Evolutionary conservation across 2,888 invertebrate genomes (phyloP).

Genomic region (Aspidapion aeneum): DNA sequence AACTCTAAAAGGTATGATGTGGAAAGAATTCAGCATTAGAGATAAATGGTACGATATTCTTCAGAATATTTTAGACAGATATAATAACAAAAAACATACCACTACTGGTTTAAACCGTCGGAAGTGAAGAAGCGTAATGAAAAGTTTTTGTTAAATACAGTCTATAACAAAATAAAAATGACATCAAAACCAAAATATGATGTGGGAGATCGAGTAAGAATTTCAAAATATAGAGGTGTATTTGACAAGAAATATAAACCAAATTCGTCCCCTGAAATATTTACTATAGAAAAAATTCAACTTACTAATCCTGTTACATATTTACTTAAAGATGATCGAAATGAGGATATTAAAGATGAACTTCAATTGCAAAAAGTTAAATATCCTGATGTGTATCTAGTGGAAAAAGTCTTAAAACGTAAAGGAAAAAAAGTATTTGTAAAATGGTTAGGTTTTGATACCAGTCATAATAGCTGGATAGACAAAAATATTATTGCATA

Average conservation of each 20-base stretch:
- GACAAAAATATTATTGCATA: background rate
- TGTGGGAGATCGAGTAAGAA: too few relatives aligned
- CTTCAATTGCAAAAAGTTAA: constrained; percentile 29
- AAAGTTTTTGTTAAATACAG: constrained; percentile 4
- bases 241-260: constrained; percentile 10
- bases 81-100: too few relatives aligned
- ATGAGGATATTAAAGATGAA: constrained; percentile 31
- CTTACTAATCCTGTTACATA: too few relatives aligned
- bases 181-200: too few relatives aligned
- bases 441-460: too few relatives aligned
- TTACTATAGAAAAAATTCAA: too few relatives aligned
- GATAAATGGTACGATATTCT: constrained; percentile 26
- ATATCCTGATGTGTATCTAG: constrained; percentile 29
- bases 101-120: background rate
- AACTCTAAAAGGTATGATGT: constrained; percentile 16
- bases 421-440: too few relatives aligned
- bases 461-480: constrained; percentile 35
- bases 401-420: too few relatives aligned
- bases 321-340: constrained; percentile 6
- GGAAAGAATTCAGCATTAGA: constrained; percentile 28
- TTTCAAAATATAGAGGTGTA: constrained; percentile 8
- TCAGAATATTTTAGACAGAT: constrained; percentile 11
- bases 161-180: too few relatives aligned
- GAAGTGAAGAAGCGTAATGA: background rate
- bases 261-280: too few relatives aligned